Conservation (phyloP, 1,140 invertebrate species). For the Drosophila pseudoananassae region DNA sequence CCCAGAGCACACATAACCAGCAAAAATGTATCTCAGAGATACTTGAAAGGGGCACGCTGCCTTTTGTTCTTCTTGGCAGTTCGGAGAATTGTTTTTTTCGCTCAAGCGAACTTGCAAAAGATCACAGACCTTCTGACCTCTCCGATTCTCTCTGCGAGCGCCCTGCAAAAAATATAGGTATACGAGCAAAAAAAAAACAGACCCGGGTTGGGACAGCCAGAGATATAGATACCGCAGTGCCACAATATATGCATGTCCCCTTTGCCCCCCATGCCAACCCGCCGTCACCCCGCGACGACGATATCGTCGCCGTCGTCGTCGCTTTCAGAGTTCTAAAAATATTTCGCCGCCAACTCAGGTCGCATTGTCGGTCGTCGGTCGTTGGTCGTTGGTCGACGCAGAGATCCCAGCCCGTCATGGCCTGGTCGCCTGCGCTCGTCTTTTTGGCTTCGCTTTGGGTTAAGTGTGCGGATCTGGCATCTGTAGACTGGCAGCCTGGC, state of each 20-base stretch:
- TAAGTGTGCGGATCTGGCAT: slow-evolving; percentile 72
- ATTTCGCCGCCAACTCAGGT: slow-evolving; percentile 73
- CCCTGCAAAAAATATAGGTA: slow-evolving; percentile 54
- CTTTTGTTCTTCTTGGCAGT: slow-evolving; percentile 61
- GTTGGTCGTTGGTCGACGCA: slow-evolving; percentile 29
- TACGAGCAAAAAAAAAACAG: slow-evolving; percentile 23
- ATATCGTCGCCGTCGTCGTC: slow-evolving; percentile 17
- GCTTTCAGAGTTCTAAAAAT: slow-evolving; percentile 77
- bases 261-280: slow-evolving; percentile 34
- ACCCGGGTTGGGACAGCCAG: slow-evolving; percentile 47
- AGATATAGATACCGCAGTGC: slow-evolving; percentile 60
- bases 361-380: slow-evolving; percentile 69
- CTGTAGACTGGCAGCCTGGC: slow-evolving; percentile 50
- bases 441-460: slow-evolving; percentile 77
- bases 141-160: slow-evolving; percentile 35
- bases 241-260: slow-evolving; percentile 75
- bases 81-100: slow-evolving; percentile 59
- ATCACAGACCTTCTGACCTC: slow-evolving; percentile 82
- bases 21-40: slow-evolving; percentile 58
- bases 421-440: slow-evolving; percentile 30
- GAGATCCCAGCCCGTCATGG: slow-evolving; percentile 62
- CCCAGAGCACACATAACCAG: slow-evolving; percentile 10
- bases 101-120: slow-evolving; percentile 68
- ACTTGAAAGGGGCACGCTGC: slow-evolving; percentile 42
- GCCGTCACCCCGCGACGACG: slow-evolving; percentile 7